These are phyloP conservation scores for Agapornis canus DNA, from an alignment of 2,797 vertebrate species.

Conservation along the genomic window DNA sequence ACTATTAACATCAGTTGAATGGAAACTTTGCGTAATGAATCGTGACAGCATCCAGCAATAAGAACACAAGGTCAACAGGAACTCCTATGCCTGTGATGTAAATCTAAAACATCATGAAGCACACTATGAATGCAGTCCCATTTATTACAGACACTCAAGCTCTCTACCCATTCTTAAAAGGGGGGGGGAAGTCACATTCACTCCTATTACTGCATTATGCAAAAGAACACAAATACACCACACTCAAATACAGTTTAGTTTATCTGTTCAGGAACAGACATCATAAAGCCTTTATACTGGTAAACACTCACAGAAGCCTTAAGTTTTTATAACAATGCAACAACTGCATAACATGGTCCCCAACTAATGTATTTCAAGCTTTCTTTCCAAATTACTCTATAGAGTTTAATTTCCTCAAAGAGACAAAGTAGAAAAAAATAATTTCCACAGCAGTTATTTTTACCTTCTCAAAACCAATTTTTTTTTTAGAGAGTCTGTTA, in stretches of 20 bases:
- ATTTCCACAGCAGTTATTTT: not conserved
- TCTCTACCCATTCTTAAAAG: not conserved
- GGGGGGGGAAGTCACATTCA: not conserved
- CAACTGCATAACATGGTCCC: not conserved
- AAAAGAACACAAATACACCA: not conserved
- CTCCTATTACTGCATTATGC: too few relatives aligned
- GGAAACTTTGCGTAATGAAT: not conserved
- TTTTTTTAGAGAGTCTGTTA: not conserved
- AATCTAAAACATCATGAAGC: not conserved
- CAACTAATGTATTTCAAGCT: not conserved
- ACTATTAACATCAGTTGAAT: not conserved
- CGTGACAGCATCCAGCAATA: accelerated
- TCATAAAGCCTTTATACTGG: not conserved
- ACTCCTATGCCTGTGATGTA: not conserved
- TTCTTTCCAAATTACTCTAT: not conserved
- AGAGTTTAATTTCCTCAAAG: not conserved
- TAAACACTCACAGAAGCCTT: not conserved
- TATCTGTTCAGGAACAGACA: not conserved
- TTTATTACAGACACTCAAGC: not conserved
- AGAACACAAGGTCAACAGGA: not conserved
- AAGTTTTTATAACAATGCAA: not conserved
- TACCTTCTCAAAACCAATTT: not conserved
- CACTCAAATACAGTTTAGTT: not conserved
- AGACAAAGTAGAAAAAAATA: not conserved
- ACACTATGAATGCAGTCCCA: not conserved